Percentiles rank a stretch among this genome's conserved stretches.
phyloP scores from a whole-genome alignment of 2,888 invertebrate species.

The Chymomyza caudatula region DNA sequence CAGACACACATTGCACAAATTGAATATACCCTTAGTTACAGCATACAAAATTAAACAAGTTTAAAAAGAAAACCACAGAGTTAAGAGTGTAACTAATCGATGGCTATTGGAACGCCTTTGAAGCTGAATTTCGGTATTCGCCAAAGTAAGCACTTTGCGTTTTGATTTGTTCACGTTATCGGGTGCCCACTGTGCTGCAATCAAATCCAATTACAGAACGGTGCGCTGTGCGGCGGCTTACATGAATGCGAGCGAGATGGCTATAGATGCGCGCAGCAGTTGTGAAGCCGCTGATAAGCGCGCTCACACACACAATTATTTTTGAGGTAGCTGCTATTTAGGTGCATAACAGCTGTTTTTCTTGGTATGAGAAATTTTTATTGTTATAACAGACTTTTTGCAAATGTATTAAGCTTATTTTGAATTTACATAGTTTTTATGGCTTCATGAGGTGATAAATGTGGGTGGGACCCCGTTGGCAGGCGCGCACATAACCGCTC shows the following conservation, averaged over 20 bases:
- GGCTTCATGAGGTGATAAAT: constrained; percentile 30
- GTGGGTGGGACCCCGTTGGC: constrained; percentile 7
- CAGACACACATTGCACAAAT: too few species aligned
- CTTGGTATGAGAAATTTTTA: too few species aligned
- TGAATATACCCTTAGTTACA: too few species aligned
- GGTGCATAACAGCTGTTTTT: constrained; percentile 13
- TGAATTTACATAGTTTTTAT: constrained; percentile 20
- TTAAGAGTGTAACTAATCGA: too few species aligned
- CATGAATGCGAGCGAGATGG: constrained; percentile 34
- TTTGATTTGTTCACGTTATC: too few species aligned
- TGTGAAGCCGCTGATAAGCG: constrained; percentile 25
- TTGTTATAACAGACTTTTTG: too few species aligned
- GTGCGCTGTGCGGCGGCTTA: background rate
- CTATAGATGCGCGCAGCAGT: constrained; percentile 21
- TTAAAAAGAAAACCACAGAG: too few species aligned
- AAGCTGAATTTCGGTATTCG: too few species aligned
- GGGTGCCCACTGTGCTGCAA: too few species aligned
- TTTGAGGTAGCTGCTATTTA: constrained; percentile 48
- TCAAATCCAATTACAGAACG: background rate
- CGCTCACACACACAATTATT: constrained; percentile 43
- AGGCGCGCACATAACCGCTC: constrained; percentile 23
- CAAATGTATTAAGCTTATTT: background rate
- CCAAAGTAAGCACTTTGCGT: too few species aligned
- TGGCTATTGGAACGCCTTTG: too few species aligned
- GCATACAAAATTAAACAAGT: too few species aligned